Evolutionary conservation across 2,797 vertebrate species (phyloP).

Genomic region (Pelodytes ibericus): DNA sequence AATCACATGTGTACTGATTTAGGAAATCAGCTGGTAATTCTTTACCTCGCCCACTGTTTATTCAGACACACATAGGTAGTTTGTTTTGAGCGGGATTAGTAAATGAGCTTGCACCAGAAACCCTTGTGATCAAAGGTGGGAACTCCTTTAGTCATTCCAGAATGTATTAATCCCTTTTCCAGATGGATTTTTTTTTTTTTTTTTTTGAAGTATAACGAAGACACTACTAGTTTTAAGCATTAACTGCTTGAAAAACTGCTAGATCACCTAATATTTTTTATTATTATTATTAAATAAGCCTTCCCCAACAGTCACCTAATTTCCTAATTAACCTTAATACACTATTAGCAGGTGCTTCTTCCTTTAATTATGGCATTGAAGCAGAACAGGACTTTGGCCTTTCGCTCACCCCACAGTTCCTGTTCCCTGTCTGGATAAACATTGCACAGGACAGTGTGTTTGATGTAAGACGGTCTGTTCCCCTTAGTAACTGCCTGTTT

Average conservation of each 20-base stretch:
- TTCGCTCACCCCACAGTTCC: slow-evolving; percentile 60
- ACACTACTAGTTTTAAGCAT: slow-evolving; percentile 18
- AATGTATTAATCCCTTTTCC: slow-evolving; percentile 13
- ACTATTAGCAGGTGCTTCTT: slow-evolving; percentile 47
- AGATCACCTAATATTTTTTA: slow-evolving; percentile 33
- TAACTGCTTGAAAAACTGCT: slow-evolving; percentile 40
- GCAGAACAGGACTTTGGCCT: slow-evolving; percentile 60
- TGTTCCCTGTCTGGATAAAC: slow-evolving; percentile 67
- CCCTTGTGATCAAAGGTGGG: slow-evolving; percentile 17
- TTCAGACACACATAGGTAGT: not conserved
- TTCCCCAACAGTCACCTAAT: slow-evolving; percentile 47
- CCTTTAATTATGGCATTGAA: slow-evolving; percentile 54
- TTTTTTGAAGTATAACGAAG: slow-evolving; percentile 17
- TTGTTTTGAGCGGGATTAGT: not conserved
- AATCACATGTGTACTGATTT: too few relatives aligned
- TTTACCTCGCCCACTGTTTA: not conserved
- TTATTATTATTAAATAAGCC: not conserved
- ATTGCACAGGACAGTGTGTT: slow-evolving; percentile 68
- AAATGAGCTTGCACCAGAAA: not conserved
- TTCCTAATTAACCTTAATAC: slow-evolving; percentile 32
- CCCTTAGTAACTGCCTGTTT: slow-evolving; percentile 69
- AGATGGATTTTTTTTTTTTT: slow-evolving; percentile 20
- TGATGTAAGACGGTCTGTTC: slow-evolving; percentile 64
- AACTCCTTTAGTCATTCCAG: not conserved
- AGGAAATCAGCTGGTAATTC: too few relatives aligned